Evolutionary conservation across 2,888 invertebrate species (phyloP).

Genomic region (Podabrus alpinus): DNA sequence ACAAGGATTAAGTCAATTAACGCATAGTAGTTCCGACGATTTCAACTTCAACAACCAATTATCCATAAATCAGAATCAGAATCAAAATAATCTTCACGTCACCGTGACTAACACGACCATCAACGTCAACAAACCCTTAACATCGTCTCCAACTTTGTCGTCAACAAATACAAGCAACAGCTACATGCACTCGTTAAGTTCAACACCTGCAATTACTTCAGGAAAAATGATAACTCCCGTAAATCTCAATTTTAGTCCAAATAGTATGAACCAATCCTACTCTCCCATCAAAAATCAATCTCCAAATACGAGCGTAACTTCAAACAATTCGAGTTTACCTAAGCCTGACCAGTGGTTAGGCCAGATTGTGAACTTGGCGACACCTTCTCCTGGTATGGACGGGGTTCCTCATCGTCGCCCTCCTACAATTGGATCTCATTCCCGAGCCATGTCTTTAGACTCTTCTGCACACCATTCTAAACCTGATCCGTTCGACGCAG

Average conservation of each 20-base stretch:
- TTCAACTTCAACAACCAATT: slow-evolving; percentile 63
- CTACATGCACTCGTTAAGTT: slow-evolving; percentile 24
- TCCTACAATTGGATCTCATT: slow-evolving; percentile 57
- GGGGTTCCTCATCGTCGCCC: slow-evolving; percentile 60
- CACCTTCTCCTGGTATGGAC: slow-evolving; percentile 48
- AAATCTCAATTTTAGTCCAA: slow-evolving; percentile 42
- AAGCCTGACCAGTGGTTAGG: slow-evolving; percentile 86
- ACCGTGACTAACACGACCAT: slow-evolving; percentile 50
- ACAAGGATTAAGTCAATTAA: slow-evolving; percentile 67
- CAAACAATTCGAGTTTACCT: slow-evolving; percentile 59
- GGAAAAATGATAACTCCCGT: slow-evolving; percentile 40
- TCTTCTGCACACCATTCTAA: slow-evolving; percentile 46
- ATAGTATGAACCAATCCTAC: slow-evolving; percentile 32
- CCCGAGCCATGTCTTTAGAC: slow-evolving; percentile 63
- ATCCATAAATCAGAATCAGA: slow-evolving; percentile 58
- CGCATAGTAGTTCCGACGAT: slow-evolving; percentile 62
- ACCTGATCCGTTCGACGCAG: slow-evolving; percentile 81
- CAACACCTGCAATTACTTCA: slow-evolving; percentile 41
- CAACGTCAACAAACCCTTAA: slow-evolving; percentile 45
- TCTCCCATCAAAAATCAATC: slow-evolving; percentile 29
- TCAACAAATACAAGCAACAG: slow-evolving; percentile 36
- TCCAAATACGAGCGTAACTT: slow-evolving; percentile 37
- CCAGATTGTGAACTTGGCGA: slow-evolving; percentile 67
- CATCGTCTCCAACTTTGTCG: slow-evolving; percentile 38
- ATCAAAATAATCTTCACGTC: slow-evolving; percentile 58